These are phyloP conservation scores for Pammene fasciana DNA, from an alignment of 2,888 invertebrate species.

Conservation along the genomic window DNA sequence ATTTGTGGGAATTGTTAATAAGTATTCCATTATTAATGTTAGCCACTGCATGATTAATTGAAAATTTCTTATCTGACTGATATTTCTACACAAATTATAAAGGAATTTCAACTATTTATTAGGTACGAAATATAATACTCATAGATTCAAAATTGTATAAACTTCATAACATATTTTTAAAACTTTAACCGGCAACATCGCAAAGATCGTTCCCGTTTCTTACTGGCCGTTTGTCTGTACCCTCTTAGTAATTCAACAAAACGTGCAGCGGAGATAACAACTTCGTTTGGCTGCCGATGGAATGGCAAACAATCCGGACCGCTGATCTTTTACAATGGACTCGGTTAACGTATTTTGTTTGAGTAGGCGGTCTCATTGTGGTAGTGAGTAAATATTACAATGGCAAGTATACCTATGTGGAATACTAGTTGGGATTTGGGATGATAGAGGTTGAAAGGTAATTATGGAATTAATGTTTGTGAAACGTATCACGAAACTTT, in stretches of 20 bases:
- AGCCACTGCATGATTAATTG: too few relatives aligned
- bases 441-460: too few relatives aligned
- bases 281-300: conserved; percentile 62
- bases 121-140: too few relatives aligned
- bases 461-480: background rate
- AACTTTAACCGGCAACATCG: background rate
- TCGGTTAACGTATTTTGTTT: conserved; percentile 29
- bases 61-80: too few relatives aligned
- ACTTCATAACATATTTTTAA: background rate
- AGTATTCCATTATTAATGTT: too few relatives aligned
- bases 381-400: conserved; percentile 1
- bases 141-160: too few relatives aligned
- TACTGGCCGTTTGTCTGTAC: conserved; percentile 70
- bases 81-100: too few relatives aligned
- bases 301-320: conserved; percentile 47
- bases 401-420: background rate
- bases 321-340: conserved; percentile 37
- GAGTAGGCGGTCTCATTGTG: conserved; percentile 21
- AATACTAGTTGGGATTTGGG: background rate
- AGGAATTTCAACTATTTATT: too few relatives aligned
- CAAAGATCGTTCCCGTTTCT: conserved; percentile 66
- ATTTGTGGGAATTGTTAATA: too few relatives aligned
- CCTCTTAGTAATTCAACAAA: conserved; percentile 78
- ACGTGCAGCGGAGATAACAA: conserved; percentile 70
- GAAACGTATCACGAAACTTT: background rate